These are phyloP conservation scores for Muscidifurax raptorellus DNA, from an alignment of 1,140 invertebrate genomes.

Conservation along the genomic window DNA sequence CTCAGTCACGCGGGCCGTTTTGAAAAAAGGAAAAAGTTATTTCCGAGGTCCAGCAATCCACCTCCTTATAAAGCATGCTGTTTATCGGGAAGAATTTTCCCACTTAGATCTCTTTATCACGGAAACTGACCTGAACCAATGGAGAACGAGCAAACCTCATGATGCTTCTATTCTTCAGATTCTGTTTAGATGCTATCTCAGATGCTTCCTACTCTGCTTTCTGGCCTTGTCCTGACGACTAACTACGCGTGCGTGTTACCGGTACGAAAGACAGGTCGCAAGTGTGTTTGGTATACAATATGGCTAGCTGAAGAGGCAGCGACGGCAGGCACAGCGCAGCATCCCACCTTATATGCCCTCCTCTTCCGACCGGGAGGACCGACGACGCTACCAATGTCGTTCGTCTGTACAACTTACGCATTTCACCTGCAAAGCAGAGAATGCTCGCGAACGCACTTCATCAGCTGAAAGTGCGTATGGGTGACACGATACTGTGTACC, in stretches of 20 bases:
- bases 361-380: neutral
- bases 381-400: neutral
- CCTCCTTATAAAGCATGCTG: slow-evolving; percentile 2
- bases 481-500: too few relatives aligned
- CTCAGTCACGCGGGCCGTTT: neutral
- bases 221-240: neutral
- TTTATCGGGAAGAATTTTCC: neutral
- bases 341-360: slow-evolving; percentile 76
- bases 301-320: slow-evolving; percentile 67
- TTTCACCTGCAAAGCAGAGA: neutral
- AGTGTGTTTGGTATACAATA: slow-evolving; percentile 66
- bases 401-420: neutral
- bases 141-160: slow-evolving; percentile 65
- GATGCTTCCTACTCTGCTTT: neutral
- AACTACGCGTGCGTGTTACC: slow-evolving; percentile 63
- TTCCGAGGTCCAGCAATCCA: neutral
- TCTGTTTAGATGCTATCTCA: neutral
- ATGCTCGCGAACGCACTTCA: neutral
- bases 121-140: slow-evolving; percentile 63
- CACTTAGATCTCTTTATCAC: neutral
- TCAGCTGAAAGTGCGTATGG: neutral
- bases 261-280: slow-evolving; percentile 68
- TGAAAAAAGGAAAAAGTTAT: neutral
- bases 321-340: slow-evolving; percentile 61
- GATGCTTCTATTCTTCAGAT: slow-evolving; percentile 33